Base-by-base conservation (phyloP, 2,888 invertebrate species). In the Willowsia nigromaculata region DNA sequence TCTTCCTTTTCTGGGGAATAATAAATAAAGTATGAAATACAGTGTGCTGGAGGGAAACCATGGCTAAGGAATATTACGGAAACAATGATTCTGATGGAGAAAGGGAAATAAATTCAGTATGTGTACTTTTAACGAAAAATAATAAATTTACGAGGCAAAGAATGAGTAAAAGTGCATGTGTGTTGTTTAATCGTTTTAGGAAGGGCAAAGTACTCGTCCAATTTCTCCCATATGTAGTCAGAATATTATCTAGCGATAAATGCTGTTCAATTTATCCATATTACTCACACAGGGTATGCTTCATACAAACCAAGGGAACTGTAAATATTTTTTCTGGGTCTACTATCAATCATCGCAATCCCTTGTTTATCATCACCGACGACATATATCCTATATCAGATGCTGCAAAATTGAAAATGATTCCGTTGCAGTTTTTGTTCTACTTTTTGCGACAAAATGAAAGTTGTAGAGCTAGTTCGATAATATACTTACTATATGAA, bases 1-100 rank as follows among this genome's bases (percentile, higher is more conserved):
- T 65, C n/a, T 65, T 65, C 3, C 62, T 33, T 13, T 18, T 13
- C 1, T n/a, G n/a, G n/a, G n/a, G 27, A 15, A 65, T 33, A 65
- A 65, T 65, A 65, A 65, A 65, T 65, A 65, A 65, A 6, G 27
- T 33, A 65, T 65, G 33, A 65, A 65, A 30, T 30, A 65, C 30
- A 11, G 4, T 25, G 33, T n/a, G 62, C 62, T 65, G 18, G 62
- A 65, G 33, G 62, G 62, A 65, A 65, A 65, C n/a, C 25, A 25
- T 50, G 50, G 11, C 18, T n/a, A n/a, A n/a, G n/a, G n/a, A n/a
- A n/a, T 25, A 59, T 59, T 25, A 27, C 9, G 25, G 27, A 18
- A 6, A 65, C 9, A 0, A 30, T 65, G 62, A 65, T 65, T 33
- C 30, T 65, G 15, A 0, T 33, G 62, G 30, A n/a, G n/a, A 18